Percentiles rank a stretch among this genome's conserved stretches.
phyloP scores from a whole-genome alignment of 2,888 invertebrate species.

The Brachyptera putata region DNA sequence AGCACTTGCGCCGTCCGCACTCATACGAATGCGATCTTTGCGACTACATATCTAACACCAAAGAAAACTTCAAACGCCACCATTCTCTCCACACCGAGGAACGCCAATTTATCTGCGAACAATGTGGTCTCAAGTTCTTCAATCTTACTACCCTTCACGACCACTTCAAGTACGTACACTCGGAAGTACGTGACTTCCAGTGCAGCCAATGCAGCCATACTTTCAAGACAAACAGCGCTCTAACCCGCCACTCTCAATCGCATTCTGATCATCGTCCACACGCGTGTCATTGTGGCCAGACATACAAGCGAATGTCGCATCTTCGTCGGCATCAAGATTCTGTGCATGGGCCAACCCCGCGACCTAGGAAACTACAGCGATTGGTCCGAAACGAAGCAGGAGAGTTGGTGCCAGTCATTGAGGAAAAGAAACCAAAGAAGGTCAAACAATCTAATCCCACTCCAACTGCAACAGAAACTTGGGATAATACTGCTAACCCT shows the following conservation, averaged over 20 bases:
- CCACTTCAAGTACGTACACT: constrained; percentile 43
- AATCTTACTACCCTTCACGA: constrained; percentile 42
- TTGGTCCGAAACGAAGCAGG: background rate
- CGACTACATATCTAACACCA: constrained; percentile 41
- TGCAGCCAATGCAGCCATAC: constrained; percentile 34
- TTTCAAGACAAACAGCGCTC: constrained; percentile 10
- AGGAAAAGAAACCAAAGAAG: background rate
- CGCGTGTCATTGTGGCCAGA: constrained; percentile 3
- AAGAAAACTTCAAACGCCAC: constrained; percentile 42
- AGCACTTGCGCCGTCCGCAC: background rate
- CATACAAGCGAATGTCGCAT: background rate
- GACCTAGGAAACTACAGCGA: background rate
- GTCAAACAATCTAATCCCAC: background rate
- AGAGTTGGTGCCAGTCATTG: background rate
- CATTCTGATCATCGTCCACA: constrained; percentile 5
- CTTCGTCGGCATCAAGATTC: background rate
- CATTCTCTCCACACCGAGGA: constrained; percentile 40
- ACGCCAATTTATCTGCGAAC: constrained; percentile 43
- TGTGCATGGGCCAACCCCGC: background rate
- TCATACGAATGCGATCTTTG: constrained; percentile 39
- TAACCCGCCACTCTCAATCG: background rate
- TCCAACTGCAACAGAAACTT: background rate
- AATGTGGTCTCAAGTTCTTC: constrained; percentile 43
- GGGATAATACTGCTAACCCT: no score
- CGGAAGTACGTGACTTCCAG: constrained; percentile 38